A percentile compares a stretch with the other conserved stretches of the same genome.
These are phyloP conservation scores for Cosmopolites sordidus DNA, from an alignment of 2,888 invertebrate species.

Conservation along the genomic window DNA sequence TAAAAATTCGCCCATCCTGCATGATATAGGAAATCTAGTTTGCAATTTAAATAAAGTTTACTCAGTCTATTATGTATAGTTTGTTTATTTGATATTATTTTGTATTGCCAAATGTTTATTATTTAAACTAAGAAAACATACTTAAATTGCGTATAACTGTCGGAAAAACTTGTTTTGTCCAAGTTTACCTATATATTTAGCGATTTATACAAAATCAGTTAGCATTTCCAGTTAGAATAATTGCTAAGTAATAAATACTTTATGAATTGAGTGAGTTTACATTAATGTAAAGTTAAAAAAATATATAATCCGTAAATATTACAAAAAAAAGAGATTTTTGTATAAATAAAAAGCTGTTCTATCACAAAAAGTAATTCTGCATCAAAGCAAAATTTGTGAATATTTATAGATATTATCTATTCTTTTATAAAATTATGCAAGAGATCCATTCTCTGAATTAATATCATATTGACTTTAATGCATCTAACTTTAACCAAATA, in stretches of 20 bases:
- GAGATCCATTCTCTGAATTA: too few relatives aligned
- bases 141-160: constrained; percentile 6
- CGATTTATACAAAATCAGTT: not conserved
- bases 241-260: not conserved
- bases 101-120: constrained; percentile 14
- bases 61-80: constrained; percentile 18
- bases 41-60: constrained; percentile 12
- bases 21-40: constrained; percentile 9
- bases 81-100: constrained; percentile 13
- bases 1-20: not conserved
- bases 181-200: not conserved
- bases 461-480: too few relatives aligned
- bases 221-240: not conserved
- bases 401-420: too few relatives aligned
- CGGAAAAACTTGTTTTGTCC: not conserved
- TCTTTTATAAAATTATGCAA: too few relatives aligned
- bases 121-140: constrained; percentile 4
- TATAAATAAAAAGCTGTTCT: not conserved
- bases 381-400: too few relatives aligned
- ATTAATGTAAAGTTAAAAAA: not conserved
- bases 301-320: not conserved
- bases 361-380: not conserved
- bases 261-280: not conserved
- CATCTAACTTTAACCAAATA: too few relatives aligned
- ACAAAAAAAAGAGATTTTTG: not conserved